Evolutionary conservation across 2,888 invertebrate species (phyloP), one percentile per base, ranked within the genome.

Genomic region (Rhingia campestris): DNA sequence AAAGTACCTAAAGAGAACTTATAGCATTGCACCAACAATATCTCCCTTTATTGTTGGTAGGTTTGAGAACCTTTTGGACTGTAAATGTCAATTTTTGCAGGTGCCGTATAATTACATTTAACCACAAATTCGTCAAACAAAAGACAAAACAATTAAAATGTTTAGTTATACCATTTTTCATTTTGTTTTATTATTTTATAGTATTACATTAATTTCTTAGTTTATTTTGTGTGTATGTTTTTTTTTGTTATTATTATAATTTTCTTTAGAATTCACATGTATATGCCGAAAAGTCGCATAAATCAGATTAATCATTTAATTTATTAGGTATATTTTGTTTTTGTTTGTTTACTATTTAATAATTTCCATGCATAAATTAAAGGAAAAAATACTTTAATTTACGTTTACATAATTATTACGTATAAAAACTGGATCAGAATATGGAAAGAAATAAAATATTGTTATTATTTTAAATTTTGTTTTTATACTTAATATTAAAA

Each of bases 231-330:
- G 33, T 74, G 22, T 22, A 2, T 22, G 2, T 22, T 1, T 49
- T 56, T 58, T 22, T 45, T n/a, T 43, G 4, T 12, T 49, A 47
- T 75, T 32, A 22, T 22, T 22, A 22, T 22, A 22, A 22, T 2
- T 59, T 51, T 30, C 35, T 72, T 80, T 74, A 77, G 51, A 77
- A 47, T 66, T 77, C 35, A 82, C 72, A 67, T 70, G 76, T 74
- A 49, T 64, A 81, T 81, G 81, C 77, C 54, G 63, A 75, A 81
- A 70, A 69, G 56, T 81, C 30, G 61, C 69, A 82, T 77, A 73
- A 63, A 67, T 73, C 77, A 82, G 77, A 73, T 82, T 63, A 67
- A 69, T 69, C 43, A 22, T 61, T 49, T 58, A 22, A 22, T 22
- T 22, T 22, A 22, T 22, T 22, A 22, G 22, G 22, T 22, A 22